A percentile compares a stretch with the other conserved stretches of the same genome.
phyloP scores from a whole-genome alignment of 2,797 vertebrate genomes.

The Philypnodon macrostomus region DNA sequence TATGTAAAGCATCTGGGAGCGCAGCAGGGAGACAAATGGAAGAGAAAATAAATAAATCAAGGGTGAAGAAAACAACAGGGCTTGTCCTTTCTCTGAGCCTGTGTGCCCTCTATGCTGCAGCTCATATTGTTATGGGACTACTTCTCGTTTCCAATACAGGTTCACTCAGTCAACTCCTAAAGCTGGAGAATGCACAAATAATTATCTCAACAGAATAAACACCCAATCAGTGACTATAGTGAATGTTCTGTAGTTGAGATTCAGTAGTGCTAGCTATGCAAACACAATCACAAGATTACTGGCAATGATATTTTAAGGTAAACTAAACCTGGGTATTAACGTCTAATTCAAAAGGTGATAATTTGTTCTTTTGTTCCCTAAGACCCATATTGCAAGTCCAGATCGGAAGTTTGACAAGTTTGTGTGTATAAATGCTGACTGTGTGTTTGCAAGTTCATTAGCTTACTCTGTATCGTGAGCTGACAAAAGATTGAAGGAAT shows the following conservation, averaged over 20 bases:
- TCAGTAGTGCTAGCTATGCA: no score
- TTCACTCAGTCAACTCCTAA: slow-evolving; percentile 28
- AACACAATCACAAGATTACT: no score
- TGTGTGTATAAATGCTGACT: slow-evolving; percentile 6
- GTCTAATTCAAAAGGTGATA: no score
- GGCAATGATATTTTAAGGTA: no score
- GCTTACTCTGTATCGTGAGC: slow-evolving; percentile 38
- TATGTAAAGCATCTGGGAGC: slow-evolving; percentile 61
- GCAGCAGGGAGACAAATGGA: slow-evolving; percentile 46
- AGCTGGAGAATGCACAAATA: slow-evolving; percentile 13
- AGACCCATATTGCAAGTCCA: no score
- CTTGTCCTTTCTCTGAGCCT: slow-evolving; percentile 59
- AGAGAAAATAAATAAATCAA: slow-evolving; percentile 69
- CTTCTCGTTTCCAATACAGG: slow-evolving; percentile 23
- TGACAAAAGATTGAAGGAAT: slow-evolving; percentile 60
- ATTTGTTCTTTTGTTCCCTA: no score
- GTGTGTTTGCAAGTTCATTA: slow-evolving; percentile 59
- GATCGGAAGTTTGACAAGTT: background rate
- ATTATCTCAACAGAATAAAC: slow-evolving; percentile 35
- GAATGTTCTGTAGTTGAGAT: no score
- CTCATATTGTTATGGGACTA: slow-evolving; percentile 30
- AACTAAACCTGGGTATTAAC: no score
- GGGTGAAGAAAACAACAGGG: slow-evolving; percentile 42
- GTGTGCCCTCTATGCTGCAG: slow-evolving; percentile 38
- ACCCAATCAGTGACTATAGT: no score